Evolutionary conservation across 2,113 vertebrate species (phyloP), one percentile per base, ranked within the genome.

Genomic region (Cynocephalus volans): DNA sequence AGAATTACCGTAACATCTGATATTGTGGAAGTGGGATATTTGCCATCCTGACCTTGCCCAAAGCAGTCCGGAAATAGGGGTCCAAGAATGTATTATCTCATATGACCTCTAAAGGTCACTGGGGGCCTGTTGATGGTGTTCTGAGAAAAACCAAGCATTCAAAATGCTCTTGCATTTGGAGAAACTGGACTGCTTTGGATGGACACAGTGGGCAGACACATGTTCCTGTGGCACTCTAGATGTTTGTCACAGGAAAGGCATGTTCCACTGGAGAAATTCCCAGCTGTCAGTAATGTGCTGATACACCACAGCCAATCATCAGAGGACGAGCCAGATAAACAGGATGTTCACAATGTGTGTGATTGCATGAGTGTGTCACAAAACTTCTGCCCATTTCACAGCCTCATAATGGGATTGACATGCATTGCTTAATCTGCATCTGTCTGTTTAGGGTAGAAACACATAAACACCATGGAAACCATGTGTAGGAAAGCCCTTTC

Each of bases 1-100:
- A 99, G 99, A 99, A 99, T 99, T 99, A 99, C 99, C 98, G 98
- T 99, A 99, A 99, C 99, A 99, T 99, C 99, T 99, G 99, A 99
- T 99, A 99, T 99, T 99, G 99, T 99, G 99, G 99, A 99, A 99
- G 99, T 99, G 99, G 99, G 99, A 99, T 99, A 98, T 98, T 98
- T 99, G 99, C 99, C 99, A 99, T 99, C 98, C 98, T 98, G 99
- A 99, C 99, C 99, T 99, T 99, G 99, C 99, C 99, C 99, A 99
- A 97, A 99, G 99, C 99, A 98, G 99, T 99, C 99, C 99, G 99
- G 99, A 99, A 99, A 99, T 99, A 97, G 96, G 98, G 99, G 98
- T 99, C 99, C 6, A 45, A 98, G 99, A 99, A 99, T 99, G 99
- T 99, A 99, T 99, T 99, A 99, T 99, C 99, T 99, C 99, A 99